Evolutionary conservation across 1,140 invertebrate genomes (phyloP).

Genomic region (Cecropterus lyciades): DNA sequence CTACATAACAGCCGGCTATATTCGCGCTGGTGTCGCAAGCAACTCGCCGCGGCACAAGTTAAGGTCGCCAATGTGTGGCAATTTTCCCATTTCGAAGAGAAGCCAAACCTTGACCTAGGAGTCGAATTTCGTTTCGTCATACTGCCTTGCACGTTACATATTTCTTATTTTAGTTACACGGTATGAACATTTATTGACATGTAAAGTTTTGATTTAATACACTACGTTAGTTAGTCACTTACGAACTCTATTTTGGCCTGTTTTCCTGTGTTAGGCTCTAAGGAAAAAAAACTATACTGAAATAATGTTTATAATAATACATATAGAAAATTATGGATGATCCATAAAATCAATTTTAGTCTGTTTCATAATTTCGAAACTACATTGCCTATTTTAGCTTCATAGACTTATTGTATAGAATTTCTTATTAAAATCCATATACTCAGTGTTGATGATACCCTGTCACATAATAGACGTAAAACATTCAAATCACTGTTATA

Average conservation of each 20-base stretch:
- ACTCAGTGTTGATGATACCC: no score
- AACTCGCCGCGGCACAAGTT: slow-evolving; percentile 65
- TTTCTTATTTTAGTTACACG: slow-evolving; percentile 38
- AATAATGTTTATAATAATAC: no score
- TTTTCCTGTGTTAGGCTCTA: no score
- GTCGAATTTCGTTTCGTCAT: slow-evolving; percentile 76
- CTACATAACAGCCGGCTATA: slow-evolving; percentile 39
- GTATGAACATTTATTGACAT: not conserved
- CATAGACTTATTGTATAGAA: no score
- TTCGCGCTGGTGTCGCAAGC: slow-evolving; percentile 64
- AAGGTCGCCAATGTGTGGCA: slow-evolving; percentile 79
- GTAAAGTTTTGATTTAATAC: not conserved
- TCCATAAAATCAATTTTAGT: no score
- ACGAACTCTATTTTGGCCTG: not conserved
- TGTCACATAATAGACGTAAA: no score
- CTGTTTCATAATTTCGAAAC: no score
- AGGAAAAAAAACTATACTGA: no score
- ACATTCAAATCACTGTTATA: no score
- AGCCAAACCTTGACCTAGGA: slow-evolving; percentile 81
- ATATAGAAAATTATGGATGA: no score
- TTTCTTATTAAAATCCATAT: no score
- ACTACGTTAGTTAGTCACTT: not conserved
- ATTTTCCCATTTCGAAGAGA: slow-evolving; percentile 83
- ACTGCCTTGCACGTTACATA: slow-evolving; percentile 51
- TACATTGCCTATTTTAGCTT: no score